These are phyloP conservation scores for Oopsacas minuta DNA, from an alignment of 37 sponge, comb jelly and placozoan species.

Conservation along the genomic window DNA sequence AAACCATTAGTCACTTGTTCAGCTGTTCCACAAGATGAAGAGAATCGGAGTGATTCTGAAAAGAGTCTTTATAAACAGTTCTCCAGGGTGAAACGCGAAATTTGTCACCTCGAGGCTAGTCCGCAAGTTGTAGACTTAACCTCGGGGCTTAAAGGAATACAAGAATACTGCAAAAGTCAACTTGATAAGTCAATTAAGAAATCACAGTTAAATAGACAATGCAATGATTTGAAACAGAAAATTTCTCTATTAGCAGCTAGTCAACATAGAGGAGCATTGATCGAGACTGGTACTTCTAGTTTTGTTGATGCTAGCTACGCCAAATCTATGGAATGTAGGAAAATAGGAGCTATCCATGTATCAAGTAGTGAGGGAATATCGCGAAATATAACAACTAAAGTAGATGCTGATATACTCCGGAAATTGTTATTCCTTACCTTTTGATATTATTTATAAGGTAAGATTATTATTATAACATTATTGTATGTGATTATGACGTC, in stretches of 20 bases:
- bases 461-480: too few species aligned
- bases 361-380: neutral
- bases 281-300: neutral
- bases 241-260: neutral
- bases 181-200: neutral
- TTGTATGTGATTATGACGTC: too few species aligned
- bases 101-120: neutral
- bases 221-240: neutral
- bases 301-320: neutral
- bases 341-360: neutral
- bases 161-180: neutral
- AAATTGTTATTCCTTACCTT: neutral
- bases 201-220: neutral
- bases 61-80: slow-evolving; percentile 9
- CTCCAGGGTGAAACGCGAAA: neutral
- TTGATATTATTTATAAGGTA: neutral
- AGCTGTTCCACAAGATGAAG: neutral
- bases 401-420: neutral
- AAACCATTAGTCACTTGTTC: neutral
- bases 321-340: neutral
- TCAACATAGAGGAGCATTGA: neutral
- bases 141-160: neutral
- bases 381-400: slow-evolving; percentile 1
- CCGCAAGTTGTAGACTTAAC: neutral
- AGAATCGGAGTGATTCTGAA: neutral